Percentiles rank a stretch among this genome's conserved stretches.
Evolutionary conservation across 2,113 vertebrate genomes (phyloP).

Genomic region (Enhydra lutris): DNA sequence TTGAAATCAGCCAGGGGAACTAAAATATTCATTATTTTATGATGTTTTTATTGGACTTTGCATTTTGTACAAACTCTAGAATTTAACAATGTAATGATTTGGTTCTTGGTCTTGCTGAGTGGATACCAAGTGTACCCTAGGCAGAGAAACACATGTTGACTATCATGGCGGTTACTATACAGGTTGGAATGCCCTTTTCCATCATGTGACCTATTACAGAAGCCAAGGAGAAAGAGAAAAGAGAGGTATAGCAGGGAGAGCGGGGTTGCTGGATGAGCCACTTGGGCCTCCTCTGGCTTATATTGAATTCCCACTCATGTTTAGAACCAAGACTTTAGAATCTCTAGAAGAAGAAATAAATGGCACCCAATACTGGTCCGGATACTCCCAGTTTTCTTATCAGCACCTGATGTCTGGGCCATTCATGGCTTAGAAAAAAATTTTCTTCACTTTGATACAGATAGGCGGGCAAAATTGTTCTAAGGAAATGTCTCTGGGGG

Average conservation of each 20-base stretch:
- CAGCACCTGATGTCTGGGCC: neutral
- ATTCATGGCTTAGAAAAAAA: neutral
- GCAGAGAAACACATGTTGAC: neutral
- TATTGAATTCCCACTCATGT: neutral
- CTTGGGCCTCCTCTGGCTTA: neutral
- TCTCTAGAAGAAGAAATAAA: neutral
- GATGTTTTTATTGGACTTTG: neutral
- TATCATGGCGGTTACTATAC: neutral
- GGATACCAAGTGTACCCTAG: neutral
- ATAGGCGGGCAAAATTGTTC: neutral
- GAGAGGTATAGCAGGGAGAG: neutral
- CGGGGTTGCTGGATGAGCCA: neutral
- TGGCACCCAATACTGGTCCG: neutral
- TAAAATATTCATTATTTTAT: conserved; percentile 9
- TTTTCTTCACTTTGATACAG: neutral
- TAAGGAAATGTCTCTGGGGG: neutral
- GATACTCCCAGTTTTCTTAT: neutral
- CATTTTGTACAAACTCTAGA: conserved; percentile 2
- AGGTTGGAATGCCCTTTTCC: neutral
- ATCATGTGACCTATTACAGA: neutral
- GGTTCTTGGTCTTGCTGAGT: neutral
- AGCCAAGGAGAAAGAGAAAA: neutral
- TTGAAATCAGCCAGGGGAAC: neutral
- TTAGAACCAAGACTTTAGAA: neutral
- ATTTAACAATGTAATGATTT: neutral